phyloP scores from a whole-genome alignment of 2,113 vertebrate genomes.

The Falcunculus frontatus region DNA sequence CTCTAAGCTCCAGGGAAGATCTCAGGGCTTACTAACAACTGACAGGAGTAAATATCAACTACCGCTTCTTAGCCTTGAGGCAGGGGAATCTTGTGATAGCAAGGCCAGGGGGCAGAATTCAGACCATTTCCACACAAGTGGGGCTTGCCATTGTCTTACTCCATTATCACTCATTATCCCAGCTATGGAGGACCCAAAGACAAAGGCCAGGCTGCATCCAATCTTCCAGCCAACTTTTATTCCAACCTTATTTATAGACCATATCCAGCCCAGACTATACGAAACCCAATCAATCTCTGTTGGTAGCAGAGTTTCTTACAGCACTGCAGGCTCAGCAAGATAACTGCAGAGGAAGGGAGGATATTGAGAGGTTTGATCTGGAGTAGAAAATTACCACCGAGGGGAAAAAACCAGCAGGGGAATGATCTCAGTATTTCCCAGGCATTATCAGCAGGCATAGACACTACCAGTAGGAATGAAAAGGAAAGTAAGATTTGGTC shows the following conservation, averaged over 20 bases:
- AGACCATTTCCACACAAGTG: background rate
- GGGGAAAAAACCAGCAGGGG: background rate
- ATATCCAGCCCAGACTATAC: background rate
- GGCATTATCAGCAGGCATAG: constrained; percentile 10
- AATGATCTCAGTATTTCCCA: constrained; percentile 49
- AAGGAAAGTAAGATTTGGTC: constrained; percentile 7
- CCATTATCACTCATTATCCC: background rate
- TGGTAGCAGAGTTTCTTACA: background rate
- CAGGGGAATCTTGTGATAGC: background rate
- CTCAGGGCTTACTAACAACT: background rate
- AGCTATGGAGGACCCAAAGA: background rate
- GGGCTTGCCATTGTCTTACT: background rate
- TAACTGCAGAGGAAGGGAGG: background rate
- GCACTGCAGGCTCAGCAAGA: background rate
- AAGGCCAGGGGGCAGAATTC: background rate
- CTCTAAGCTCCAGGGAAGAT: background rate
- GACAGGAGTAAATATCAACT: background rate
- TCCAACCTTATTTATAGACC: background rate
- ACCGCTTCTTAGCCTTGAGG: background rate
- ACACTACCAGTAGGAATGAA: background rate
- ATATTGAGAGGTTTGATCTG: background rate
- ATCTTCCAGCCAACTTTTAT: background rate
- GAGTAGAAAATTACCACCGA: background rate
- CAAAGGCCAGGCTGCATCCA: background rate
- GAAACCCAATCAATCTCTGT: background rate